phyloP scores from a whole-genome alignment of 2,797 vertebrate species.

The Chaunax sp. region DNA sequence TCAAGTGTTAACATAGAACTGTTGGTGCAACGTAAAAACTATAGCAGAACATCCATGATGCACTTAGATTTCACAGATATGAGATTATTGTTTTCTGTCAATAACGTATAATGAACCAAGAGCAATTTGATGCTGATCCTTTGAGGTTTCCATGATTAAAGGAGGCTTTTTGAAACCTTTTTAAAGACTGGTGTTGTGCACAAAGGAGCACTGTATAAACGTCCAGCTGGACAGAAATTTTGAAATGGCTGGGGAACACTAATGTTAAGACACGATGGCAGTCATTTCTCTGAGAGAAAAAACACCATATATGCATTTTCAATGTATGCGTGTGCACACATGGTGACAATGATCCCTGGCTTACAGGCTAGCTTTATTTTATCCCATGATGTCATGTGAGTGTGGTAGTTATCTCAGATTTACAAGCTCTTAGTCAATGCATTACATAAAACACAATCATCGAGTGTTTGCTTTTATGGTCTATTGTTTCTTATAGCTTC shows the following conservation, averaged over 20 bases:
- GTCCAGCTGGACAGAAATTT: neutral
- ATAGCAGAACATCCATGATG: neutral
- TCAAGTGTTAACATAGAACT: neutral
- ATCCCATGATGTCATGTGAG: neutral
- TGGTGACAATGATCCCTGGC: neutral
- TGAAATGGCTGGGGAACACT: neutral
- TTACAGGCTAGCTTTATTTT: neutral
- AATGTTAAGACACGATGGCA: neutral
- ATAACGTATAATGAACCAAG: neutral
- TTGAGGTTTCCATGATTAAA: neutral
- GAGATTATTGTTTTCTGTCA: neutral
- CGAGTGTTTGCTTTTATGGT: neutral
- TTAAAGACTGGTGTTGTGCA: neutral
- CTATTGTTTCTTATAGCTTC: neutral
- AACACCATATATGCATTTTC: neutral
- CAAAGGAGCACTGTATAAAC: neutral
- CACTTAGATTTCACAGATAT: neutral
- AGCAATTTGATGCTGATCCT: neutral
- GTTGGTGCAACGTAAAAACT: neutral
- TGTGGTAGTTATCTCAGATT: neutral
- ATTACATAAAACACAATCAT: neutral
- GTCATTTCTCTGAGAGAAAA: neutral
- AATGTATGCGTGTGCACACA: neutral
- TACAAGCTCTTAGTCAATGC: neutral
- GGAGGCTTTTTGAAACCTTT: neutral